Evolutionary conservation across 2,797 vertebrate species (phyloP).

Genomic region (Bucorvus abyssinicus): DNA sequence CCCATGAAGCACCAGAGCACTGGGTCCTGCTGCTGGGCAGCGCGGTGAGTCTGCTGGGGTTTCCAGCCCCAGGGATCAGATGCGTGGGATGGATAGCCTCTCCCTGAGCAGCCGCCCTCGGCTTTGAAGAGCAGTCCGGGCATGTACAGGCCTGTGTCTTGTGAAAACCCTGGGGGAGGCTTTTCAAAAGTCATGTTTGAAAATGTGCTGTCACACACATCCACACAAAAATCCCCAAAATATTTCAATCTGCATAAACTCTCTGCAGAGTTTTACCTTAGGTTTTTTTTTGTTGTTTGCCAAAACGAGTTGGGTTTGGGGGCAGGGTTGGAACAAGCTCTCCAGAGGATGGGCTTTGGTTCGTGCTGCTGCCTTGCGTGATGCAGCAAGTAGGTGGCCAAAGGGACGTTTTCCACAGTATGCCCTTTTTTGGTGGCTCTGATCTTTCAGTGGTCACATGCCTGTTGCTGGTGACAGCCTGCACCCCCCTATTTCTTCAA

Average conservation of each 20-base stretch:
- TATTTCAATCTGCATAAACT: conserved; percentile 13
- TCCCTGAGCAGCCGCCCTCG: background rate
- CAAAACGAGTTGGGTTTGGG: background rate
- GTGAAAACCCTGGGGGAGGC: conserved; percentile 28
- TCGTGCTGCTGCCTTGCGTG: rapidly evolving
- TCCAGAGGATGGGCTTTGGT: background rate
- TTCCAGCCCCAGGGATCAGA: background rate
- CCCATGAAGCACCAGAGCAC: background rate
- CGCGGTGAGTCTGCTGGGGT: background rate
- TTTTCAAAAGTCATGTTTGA: conserved; percentile 1
- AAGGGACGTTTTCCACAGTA: background rate
- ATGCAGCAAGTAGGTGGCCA: background rate
- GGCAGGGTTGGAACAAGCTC: background rate
- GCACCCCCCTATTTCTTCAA: background rate
- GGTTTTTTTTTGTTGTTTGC: background rate
- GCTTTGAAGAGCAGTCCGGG: background rate
- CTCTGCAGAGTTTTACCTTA: background rate
- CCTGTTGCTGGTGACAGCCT: background rate
- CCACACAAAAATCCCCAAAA: conserved; percentile 47
- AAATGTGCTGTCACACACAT: conserved; percentile 44
- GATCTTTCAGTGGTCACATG: background rate
- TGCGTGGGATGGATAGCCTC: background rate
- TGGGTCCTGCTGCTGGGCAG: background rate
- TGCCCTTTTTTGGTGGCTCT: background rate
- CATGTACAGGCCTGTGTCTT: background rate